These are phyloP conservation scores for Dendrocopos noguchii DNA, from an alignment of 2,113 vertebrate genomes.

Conservation along the genomic window DNA sequence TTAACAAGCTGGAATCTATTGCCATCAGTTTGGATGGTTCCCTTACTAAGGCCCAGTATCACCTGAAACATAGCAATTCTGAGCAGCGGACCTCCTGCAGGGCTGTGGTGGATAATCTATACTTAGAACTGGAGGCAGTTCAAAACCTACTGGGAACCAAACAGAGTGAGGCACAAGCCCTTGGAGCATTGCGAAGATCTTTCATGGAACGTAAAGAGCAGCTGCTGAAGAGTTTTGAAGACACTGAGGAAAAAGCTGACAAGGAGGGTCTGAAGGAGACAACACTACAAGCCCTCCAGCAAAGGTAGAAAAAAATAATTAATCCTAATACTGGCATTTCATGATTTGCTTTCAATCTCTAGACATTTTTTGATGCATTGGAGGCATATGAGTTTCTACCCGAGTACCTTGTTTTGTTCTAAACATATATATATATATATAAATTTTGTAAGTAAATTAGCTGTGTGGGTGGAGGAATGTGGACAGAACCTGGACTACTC, in stretches of 20 bases:
- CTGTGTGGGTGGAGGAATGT: neutral
- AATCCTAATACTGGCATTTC: neutral
- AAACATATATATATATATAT: neutral
- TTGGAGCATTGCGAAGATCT: constrained; percentile 80
- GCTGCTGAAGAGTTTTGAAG: constrained; percentile 85
- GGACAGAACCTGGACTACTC: neutral
- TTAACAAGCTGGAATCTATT: constrained; percentile 81
- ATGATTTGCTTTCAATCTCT: neutral
- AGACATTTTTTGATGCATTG: neutral
- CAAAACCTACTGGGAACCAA: constrained; percentile 91
- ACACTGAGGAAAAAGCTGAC: constrained; percentile 84
- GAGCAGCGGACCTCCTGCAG: constrained; percentile 89
- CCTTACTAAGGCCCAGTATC: constrained; percentile 89
- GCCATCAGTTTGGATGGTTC: constrained; percentile 83
- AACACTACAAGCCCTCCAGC: constrained; percentile 87
- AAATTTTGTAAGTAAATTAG: neutral
- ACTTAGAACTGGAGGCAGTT: constrained; percentile 81
- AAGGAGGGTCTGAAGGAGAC: constrained; percentile 81
- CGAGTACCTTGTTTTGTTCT: neutral
- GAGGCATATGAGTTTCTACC: neutral
- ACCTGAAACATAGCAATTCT: constrained; percentile 74
- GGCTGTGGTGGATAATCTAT: constrained; percentile 79
- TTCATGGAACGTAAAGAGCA: constrained; percentile 86
- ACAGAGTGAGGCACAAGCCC: constrained; percentile 91
- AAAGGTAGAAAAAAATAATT: constrained; percentile 78